Evolutionary conservation across 1,140 invertebrate genomes (phyloP).

Genomic region (Cecropterus lyciades): DNA sequence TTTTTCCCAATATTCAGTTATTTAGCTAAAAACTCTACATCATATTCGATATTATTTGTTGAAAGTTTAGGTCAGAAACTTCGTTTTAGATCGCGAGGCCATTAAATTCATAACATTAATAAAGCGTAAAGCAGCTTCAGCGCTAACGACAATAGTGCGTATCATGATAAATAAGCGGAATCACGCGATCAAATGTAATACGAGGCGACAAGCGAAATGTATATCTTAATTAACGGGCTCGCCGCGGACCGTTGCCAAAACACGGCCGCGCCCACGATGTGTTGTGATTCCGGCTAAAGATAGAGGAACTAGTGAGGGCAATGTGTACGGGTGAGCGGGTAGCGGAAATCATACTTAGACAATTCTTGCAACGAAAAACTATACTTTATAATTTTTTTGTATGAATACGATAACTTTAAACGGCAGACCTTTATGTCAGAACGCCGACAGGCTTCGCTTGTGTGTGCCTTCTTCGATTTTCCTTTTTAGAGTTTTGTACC

Average conservation of each 20-base stretch:
- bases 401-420: too few relatives aligned
- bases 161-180: constrained; percentile 29
- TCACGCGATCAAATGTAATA: constrained; percentile 36
- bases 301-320: constrained; percentile 33
- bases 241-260: constrained; percentile 39
- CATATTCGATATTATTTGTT: too few relatives aligned
- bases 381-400: too few relatives aligned
- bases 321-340: constrained; percentile 1
- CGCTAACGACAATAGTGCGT: constrained; percentile 30
- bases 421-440: too few relatives aligned
- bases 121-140: constrained; percentile 19
- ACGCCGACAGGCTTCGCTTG: too few relatives aligned
- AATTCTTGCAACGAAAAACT: too few relatives aligned
- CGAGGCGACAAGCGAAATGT: constrained; percentile 38
- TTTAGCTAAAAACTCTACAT: too few relatives aligned
- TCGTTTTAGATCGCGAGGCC: not conserved
- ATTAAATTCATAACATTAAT: constrained; percentile 19
- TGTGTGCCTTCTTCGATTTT: too few relatives aligned
- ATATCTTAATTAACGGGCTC: constrained; percentile 42
- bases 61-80: too few relatives aligned
- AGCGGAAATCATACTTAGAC: not conserved
- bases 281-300: constrained; percentile 47
- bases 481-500: too few relatives aligned
- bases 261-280: constrained; percentile 28
- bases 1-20: too few relatives aligned